A percentile compares a stretch with the other conserved stretches of the same genome.
Conservation (phyloP, 2,888 invertebrate genomes). For the Caenorhabditis becei region DNA sequence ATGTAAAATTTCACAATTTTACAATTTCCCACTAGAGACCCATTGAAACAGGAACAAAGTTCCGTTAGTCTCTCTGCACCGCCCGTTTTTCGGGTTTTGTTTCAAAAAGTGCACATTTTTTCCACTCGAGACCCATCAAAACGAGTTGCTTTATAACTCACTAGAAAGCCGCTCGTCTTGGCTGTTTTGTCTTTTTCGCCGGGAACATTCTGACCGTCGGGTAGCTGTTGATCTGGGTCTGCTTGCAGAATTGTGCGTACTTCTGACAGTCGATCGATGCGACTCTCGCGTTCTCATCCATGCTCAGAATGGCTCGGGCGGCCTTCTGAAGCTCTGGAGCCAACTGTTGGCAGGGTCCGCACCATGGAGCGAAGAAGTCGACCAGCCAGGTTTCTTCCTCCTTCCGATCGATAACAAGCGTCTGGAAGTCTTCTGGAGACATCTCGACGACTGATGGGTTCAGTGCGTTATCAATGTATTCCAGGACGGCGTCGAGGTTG, state of each 20-base stretch:
- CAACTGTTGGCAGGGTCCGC: slow-evolving; percentile 87
- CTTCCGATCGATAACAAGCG: slow-evolving; percentile 84
- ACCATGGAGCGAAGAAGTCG: slow-evolving; percentile 88
- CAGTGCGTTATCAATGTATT: slow-evolving; percentile 85
- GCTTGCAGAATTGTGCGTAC: slow-evolving; percentile 85
- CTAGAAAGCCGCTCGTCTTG: slow-evolving; percentile 62
- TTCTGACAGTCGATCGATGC: slow-evolving; percentile 86
- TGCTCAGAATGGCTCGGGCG: slow-evolving; percentile 82
- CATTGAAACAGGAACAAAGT: too few species aligned
- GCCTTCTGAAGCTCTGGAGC: slow-evolving; percentile 87
- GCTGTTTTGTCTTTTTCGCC: slow-evolving; percentile 81
- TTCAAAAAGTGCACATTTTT: too few species aligned
- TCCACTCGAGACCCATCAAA: too few species aligned
- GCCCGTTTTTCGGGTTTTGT: too few species aligned
- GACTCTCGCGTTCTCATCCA: slow-evolving; percentile 67
- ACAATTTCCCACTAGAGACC: too few species aligned
- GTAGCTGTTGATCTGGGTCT: slow-evolving; percentile 86
- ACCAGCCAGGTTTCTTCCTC: slow-evolving; percentile 86
- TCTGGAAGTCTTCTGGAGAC: slow-evolving; percentile 84
- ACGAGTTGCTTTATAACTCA: slow-evolving; percentile 58
- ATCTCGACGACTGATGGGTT: slow-evolving; percentile 85
- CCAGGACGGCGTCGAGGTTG: slow-evolving; percentile 85
- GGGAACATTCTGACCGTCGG: slow-evolving; percentile 87
- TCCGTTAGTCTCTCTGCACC: too few species aligned
- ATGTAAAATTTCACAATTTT: too few species aligned